Conservation (phyloP, 2,113 vertebrate genomes). For the Cairina moschata region DNA sequence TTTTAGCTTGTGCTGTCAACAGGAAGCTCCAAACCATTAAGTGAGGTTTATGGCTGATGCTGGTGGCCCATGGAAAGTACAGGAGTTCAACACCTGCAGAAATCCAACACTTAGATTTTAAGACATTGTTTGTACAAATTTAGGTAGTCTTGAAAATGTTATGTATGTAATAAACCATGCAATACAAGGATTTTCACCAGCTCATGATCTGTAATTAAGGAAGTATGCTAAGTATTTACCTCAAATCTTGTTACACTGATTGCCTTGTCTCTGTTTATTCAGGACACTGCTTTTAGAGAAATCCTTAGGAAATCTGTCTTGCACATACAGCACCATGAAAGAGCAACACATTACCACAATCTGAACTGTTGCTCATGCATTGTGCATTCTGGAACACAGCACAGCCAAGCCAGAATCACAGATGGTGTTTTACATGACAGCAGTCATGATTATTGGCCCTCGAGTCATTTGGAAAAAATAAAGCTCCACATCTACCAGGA, state of each 20-base stretch:
- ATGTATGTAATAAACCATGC: background rate
- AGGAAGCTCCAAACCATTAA: background rate
- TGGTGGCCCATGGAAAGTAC: background rate
- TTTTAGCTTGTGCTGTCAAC: background rate
- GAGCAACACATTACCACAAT: background rate
- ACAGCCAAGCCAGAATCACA: constrained; percentile 57
- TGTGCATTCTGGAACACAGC: constrained; percentile 29
- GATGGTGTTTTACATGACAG: constrained; percentile 67
- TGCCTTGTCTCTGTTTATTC: background rate
- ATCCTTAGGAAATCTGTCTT: background rate
- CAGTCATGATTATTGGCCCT: constrained; percentile 42
- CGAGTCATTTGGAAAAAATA: constrained; percentile 19
- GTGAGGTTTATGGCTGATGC: background rate
- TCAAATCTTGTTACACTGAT: background rate
- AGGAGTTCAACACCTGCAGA: background rate
- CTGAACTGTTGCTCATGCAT: constrained; percentile 33
- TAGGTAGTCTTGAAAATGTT: background rate
- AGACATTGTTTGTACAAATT: background rate
- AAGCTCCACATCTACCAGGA: constrained; percentile 12
- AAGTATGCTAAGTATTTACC: background rate
- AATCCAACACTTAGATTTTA: background rate
- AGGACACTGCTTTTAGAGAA: background rate
- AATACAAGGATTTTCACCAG: background rate
- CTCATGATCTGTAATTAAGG: background rate
- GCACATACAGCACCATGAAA: background rate